phyloP scores from a whole-genome alignment of 2,888 invertebrate species.

The Lasioglossum marginatum region DNA sequence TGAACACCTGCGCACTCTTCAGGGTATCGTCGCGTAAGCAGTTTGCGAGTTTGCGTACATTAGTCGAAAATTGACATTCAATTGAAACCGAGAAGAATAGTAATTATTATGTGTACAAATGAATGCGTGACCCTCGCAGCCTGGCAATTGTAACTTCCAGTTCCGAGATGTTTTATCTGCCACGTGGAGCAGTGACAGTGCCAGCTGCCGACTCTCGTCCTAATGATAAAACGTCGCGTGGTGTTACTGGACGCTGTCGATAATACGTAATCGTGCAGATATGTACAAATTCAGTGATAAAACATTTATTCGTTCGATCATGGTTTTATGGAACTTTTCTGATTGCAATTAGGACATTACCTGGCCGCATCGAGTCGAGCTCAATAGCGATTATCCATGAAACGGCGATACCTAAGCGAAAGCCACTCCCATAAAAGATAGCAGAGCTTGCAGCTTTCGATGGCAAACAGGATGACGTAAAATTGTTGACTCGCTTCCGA shows the following conservation, averaged over 20 bases:
- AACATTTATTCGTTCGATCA: not conserved
- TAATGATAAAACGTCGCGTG: not conserved
- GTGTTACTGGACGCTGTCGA: not conserved
- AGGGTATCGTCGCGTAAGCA: not conserved
- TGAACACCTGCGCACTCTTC: conserved; percentile 3
- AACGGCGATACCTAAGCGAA: not conserved
- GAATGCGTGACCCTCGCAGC: not conserved
- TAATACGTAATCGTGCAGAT: not conserved
- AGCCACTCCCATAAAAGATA: conserved; percentile 12
- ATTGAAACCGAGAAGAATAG: not conserved
- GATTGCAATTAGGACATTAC: not conserved
- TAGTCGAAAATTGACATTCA: not conserved
- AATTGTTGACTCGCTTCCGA: conserved; percentile 27
- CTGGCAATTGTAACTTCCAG: not conserved
- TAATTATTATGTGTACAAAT: not conserved
- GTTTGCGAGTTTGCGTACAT: not conserved
- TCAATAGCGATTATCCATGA: not conserved
- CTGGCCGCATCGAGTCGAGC: not conserved
- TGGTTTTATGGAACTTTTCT: not conserved
- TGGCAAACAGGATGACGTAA: conserved; percentile 35
- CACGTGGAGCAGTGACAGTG: not conserved
- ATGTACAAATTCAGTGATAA: not conserved
- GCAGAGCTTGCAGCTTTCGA: conserved; percentile 13
- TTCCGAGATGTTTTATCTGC: not conserved
- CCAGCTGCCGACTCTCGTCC: not conserved